phyloP scores from a whole-genome alignment of 2,888 invertebrate genomes.

The Campopleginae sp. region DNA sequence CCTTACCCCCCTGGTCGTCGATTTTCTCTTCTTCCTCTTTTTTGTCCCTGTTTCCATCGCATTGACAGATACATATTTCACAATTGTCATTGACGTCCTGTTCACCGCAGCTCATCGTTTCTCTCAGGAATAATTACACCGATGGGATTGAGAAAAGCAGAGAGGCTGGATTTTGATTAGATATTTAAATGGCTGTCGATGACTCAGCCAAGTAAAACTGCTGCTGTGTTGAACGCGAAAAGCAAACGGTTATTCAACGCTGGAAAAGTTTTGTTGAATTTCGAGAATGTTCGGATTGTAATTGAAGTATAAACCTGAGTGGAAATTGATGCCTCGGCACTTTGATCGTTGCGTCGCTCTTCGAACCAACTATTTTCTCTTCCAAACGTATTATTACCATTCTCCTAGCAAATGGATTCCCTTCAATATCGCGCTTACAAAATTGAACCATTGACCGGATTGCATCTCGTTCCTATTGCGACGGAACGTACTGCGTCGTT shows the following conservation, averaged over 20 bases:
- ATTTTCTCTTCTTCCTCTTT: neutral
- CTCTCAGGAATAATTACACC: neutral
- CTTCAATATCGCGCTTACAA: slow-evolving; percentile 7
- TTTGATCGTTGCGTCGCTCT: slow-evolving; percentile 45
- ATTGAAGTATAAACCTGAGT: slow-evolving; percentile 45
- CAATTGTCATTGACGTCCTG: neutral
- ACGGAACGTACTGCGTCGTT: neutral
- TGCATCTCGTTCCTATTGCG: neutral
- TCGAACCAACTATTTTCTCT: slow-evolving; percentile 31
- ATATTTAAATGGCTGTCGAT: slow-evolving; percentile 19
- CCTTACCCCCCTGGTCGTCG: neutral
- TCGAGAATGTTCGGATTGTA: slow-evolving; percentile 22
- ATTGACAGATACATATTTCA: neutral
- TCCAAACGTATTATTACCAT: slow-evolving; percentile 27
- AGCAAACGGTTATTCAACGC: slow-evolving; percentile 32
- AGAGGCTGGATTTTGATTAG: slow-evolving; percentile 3
- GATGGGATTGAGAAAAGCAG: neutral
- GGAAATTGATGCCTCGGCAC: slow-evolving; percentile 55
- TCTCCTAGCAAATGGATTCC: slow-evolving; percentile 31
- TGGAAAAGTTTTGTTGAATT: slow-evolving; percentile 37
- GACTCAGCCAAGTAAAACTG: neutral
- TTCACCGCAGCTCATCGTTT: neutral
- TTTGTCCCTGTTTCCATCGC: neutral
- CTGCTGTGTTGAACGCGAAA: slow-evolving; percentile 1
- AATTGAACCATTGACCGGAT: slow-evolving; percentile 5